A percentile compares a stretch with the other conserved stretches of the same genome.
Evolutionary conservation across 2,888 invertebrate species (phyloP).

Genomic region (Lysandra coridon): DNA sequence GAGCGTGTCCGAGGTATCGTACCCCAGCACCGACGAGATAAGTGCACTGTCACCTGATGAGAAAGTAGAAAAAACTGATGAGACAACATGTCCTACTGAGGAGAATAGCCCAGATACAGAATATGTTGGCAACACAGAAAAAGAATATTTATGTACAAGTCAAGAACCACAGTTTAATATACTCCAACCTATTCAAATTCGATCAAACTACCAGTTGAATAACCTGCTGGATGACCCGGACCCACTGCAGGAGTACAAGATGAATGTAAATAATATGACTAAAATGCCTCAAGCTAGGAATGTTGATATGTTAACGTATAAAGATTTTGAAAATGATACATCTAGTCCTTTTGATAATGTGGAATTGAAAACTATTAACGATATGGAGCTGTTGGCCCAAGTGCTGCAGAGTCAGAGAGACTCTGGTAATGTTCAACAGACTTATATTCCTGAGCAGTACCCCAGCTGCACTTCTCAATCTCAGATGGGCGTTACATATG

Average conservation of each 20-base stretch:
- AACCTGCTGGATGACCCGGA: constrained; percentile 73
- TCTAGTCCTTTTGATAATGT: constrained; percentile 96
- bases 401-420: constrained; percentile 80
- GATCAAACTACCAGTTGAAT: constrained; percentile 58
- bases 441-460: constrained; percentile 53
- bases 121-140: constrained; percentile 47
- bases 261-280: constrained; percentile 55
- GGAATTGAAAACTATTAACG: constrained; percentile 95
- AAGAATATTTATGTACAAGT: constrained; percentile 49
- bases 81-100: constrained; percentile 51
- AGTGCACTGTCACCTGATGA: constrained; percentile 77
- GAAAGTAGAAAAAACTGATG: constrained; percentile 64
- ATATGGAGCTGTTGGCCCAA: constrained; percentile 93
- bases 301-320: constrained; percentile 75
- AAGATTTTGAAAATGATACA: constrained; percentile 95
- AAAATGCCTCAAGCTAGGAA: constrained; percentile 60
- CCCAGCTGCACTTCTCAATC: constrained; percentile 64
- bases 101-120: constrained; percentile 49
- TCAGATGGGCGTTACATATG: constrained; percentile 60
- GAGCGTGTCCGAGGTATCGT: constrained; percentile 79
- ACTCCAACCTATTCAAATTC: constrained; percentile 70
- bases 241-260: constrained; percentile 64
- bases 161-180: constrained; percentile 62
- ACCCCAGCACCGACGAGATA: constrained; percentile 82
- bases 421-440: constrained; percentile 51